phyloP scores from a whole-genome alignment of 1,140 invertebrate species.

The Drosophila prosaltans region DNA sequence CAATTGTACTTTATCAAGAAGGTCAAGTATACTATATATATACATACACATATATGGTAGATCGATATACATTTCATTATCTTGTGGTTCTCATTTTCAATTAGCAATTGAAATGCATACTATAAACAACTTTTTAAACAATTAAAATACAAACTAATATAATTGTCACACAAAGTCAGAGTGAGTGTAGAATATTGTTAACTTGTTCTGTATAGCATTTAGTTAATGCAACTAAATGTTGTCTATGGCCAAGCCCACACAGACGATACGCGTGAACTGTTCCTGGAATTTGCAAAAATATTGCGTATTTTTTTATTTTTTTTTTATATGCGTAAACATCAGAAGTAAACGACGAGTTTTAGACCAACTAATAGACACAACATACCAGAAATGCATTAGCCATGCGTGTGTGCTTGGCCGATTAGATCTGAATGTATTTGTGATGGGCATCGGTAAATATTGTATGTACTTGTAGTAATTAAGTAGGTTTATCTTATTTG shows the following conservation, averaged over 20 bases:
- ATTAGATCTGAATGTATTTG: background rate
- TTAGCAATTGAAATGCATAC: background rate
- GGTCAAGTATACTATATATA: no score
- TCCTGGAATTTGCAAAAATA: conserved; percentile 34
- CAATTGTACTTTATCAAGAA: background rate
- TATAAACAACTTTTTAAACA: conserved; percentile 1
- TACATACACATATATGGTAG: background rate
- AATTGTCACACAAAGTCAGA: conserved; percentile 8
- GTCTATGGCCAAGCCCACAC: conserved; percentile 5
- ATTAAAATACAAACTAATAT: conserved; percentile 4
- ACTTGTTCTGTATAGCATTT: conserved; percentile 1
- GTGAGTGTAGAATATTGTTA: background rate
- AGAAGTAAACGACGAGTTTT: conserved; percentile 5
- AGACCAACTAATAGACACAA: background rate
- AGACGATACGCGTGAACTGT: background rate
- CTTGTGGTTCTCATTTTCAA: background rate
- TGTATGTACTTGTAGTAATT: background rate
- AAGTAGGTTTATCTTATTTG: conserved; percentile 8
- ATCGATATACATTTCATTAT: background rate
- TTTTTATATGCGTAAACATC: conserved; percentile 45
- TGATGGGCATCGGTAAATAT: background rate
- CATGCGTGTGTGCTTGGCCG: background rate
- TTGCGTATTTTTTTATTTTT: conserved; percentile 37
- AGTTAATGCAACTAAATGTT: conserved; percentile 2
- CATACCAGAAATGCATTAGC: conserved; percentile 21